These are phyloP conservation scores for Reinhardtius hippoglossoides DNA, from an alignment of 2,113 vertebrate genomes.

Conservation along the genomic window DNA sequence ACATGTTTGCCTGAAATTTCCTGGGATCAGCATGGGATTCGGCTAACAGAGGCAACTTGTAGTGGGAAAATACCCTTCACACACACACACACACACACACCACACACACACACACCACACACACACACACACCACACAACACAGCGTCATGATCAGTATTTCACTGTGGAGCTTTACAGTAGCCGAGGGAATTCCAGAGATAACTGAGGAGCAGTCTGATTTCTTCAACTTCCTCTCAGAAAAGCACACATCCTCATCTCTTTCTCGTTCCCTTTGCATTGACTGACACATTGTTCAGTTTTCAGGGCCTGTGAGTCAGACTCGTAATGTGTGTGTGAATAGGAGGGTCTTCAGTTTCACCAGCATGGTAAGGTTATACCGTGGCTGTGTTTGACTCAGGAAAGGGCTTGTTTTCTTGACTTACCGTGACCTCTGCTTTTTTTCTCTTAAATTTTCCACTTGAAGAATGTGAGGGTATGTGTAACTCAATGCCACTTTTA, in stretches of 20 bases:
- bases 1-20: slow-evolving; percentile 70
- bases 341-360: slow-evolving; percentile 75
- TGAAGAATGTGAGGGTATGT: slow-evolving; percentile 76
- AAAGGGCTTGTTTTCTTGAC: slow-evolving; percentile 85
- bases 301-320: slow-evolving; percentile 65
- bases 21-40: slow-evolving; percentile 46
- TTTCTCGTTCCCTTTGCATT: slow-evolving; percentile 4
- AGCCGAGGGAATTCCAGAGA: slow-evolving; percentile 35
- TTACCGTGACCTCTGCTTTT: slow-evolving; percentile 78
- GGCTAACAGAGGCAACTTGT: slow-evolving; percentile 63
- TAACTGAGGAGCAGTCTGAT: slow-evolving; percentile 25
- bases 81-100: background rate
- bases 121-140: background rate
- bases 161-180: slow-evolving; percentile 42
- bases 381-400: slow-evolving; percentile 82
- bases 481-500: slow-evolving; percentile 80
- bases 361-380: slow-evolving; percentile 75
- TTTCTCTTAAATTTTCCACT: slow-evolving; percentile 69
- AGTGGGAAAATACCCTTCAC: slow-evolving; percentile 43
- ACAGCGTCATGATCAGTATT: slow-evolving; percentile 19
- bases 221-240: slow-evolving; percentile 11
- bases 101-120: slow-evolving; percentile 29
- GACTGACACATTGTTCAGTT: slow-evolving; percentile 51
- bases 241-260: slow-evolving; percentile 2
- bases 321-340: slow-evolving; percentile 71